Conservation (phyloP, 1,140 invertebrate genomes). For the Lordiphosa stackelbergi region DNA sequence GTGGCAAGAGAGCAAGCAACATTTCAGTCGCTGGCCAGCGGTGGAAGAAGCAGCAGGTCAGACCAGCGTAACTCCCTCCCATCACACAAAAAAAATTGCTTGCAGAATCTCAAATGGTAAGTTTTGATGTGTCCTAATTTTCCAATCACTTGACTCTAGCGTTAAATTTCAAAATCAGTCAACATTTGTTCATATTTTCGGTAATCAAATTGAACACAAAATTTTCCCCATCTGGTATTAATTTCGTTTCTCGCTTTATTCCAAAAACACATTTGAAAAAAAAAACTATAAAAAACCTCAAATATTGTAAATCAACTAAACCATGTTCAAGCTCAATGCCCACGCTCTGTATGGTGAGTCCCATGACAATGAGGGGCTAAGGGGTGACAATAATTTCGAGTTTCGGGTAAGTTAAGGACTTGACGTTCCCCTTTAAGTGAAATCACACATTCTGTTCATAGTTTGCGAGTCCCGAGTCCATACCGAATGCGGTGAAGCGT, state of each 20-base stretch:
- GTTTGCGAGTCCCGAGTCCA: slow-evolving; percentile 53
- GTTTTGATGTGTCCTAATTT: too few species aligned
- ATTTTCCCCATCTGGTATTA: too few species aligned
- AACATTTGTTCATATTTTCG: too few species aligned
- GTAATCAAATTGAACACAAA: too few species aligned
- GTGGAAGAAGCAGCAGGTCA: too few species aligned
- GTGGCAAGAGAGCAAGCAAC: too few species aligned
- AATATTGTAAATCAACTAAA: background rate
- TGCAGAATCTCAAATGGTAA: too few species aligned
- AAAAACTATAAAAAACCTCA: background rate
- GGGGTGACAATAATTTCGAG: slow-evolving; percentile 34
- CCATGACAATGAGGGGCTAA: background rate
- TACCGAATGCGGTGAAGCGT: slow-evolving; percentile 47
- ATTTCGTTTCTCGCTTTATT: background rate
- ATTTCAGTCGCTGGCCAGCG: too few species aligned
- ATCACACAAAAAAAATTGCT: too few species aligned
- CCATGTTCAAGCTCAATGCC: slow-evolving; percentile 19
- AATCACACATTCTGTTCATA: background rate
- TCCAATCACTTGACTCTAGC: too few species aligned
- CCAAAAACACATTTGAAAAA: slow-evolving; percentile 1
- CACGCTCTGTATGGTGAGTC: slow-evolving; percentile 20
- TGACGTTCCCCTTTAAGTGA: slow-evolving; percentile 18
- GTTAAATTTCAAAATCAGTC: too few species aligned
- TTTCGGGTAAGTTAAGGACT: slow-evolving; percentile 47
- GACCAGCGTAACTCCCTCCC: too few species aligned